Conservation (phyloP, 2,888 invertebrate genomes). For the Choreutis nemorana region DNA sequence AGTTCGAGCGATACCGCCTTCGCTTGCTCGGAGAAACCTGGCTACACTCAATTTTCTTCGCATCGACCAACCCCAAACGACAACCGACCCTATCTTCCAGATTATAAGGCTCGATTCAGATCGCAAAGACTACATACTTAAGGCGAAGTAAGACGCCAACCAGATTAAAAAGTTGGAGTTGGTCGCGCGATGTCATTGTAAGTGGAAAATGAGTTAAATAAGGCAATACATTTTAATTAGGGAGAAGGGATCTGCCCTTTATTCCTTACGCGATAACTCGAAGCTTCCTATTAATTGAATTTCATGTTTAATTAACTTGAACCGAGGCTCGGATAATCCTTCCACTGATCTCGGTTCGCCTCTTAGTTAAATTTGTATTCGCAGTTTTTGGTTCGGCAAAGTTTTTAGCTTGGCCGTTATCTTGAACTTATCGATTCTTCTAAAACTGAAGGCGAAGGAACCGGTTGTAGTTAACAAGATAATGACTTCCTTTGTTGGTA, state of each 20-base stretch:
- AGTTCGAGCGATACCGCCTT: slow-evolving; percentile 42
- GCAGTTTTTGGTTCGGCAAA: slow-evolving; percentile 28
- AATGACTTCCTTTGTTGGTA: no score
- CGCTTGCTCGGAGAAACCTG: slow-evolving; percentile 33
- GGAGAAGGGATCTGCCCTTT: slow-evolving; percentile 58
- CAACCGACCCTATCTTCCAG: slow-evolving; percentile 13
- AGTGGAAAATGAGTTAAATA: slow-evolving; percentile 67
- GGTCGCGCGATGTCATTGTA: slow-evolving; percentile 62
- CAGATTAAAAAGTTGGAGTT: slow-evolving; percentile 65
- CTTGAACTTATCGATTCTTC: no score
- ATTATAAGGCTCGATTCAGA: slow-evolving; percentile 13
- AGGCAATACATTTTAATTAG: slow-evolving; percentile 68
- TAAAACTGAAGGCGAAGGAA: no score
- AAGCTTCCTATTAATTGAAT: slow-evolving; percentile 61
- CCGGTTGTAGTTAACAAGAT: no score
- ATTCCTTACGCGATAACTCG: slow-evolving; percentile 61
- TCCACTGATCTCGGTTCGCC: slow-evolving; percentile 36
- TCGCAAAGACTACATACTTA: slow-evolving; percentile 18
- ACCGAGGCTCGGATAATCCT: slow-evolving; percentile 47
- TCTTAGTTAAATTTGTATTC: slow-evolving; percentile 37
- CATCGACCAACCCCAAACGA: slow-evolving; percentile 10
- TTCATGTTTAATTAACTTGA: slow-evolving; percentile 64
- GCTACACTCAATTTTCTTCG: slow-evolving; percentile 36
- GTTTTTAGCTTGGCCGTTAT: slow-evolving; percentile 22
- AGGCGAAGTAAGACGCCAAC: slow-evolving; percentile 39